A percentile compares a stretch with the other conserved stretches of the same genome.
phyloP scores from a whole-genome alignment of 2,888 invertebrate species.

The Resseliella maxima region DNA sequence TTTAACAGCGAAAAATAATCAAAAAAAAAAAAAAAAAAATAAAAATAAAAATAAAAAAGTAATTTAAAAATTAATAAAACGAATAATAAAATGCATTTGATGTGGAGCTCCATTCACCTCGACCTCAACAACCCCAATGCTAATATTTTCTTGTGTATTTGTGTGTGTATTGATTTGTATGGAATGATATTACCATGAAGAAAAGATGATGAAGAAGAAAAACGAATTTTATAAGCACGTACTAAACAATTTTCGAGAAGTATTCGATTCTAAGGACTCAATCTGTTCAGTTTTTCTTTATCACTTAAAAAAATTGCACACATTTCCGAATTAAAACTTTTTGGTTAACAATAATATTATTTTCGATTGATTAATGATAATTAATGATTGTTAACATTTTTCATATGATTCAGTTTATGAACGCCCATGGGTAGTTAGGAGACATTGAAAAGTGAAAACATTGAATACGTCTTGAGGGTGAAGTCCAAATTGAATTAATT shows the following conservation, averaged over 20 bases:
- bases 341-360: neutral
- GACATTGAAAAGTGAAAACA: neutral
- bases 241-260: neutral
- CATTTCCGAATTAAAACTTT: neutral
- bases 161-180: slow-evolving; percentile 21
- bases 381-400: neutral
- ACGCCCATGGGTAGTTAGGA: neutral
- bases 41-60: too few relatives aligned
- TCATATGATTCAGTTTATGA: neutral
- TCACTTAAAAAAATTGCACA: neutral
- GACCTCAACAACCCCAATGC: slow-evolving; percentile 21
- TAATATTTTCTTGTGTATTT: slow-evolving; percentile 50
- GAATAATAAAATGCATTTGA: slow-evolving; percentile 4
- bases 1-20: neutral
- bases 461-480: neutral
- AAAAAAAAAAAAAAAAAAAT: too few relatives aligned
- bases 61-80: neutral
- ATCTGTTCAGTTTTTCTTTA: neutral
- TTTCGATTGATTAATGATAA: neutral
- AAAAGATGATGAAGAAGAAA: neutral
- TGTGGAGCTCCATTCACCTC: neutral
- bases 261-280: neutral
- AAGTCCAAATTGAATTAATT: neutral
- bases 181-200: neutral
- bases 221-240: neutral